Evolutionary conservation across 2,888 invertebrate species (phyloP), one percentile per base, ranked within the genome.

Genomic region (Hermaeophaga mercurialis): DNA sequence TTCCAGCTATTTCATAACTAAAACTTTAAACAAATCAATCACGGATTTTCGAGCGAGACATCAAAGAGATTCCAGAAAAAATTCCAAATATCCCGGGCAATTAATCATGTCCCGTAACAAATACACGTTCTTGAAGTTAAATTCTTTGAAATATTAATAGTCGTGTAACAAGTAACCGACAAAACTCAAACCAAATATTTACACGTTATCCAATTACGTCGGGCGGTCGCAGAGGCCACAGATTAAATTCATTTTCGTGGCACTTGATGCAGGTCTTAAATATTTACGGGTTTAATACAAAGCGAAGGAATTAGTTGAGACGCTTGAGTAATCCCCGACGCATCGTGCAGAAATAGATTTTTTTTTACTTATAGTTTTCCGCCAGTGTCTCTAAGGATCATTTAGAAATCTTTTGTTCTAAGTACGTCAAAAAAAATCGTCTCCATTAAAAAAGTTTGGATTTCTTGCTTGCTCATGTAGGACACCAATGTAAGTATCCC

Each of bases 261-360:
- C 41, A 50, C 41, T 50, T 50, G 41, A 33, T 50, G 41, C 41
- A 50, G 19, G 41, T 41, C 41, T 50, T 41, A 41, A 50, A 50
- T 50, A 50, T 41, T 50, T 50, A 50, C 41, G 12, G 50, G 31
- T n/a, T n/a, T n/a, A n/a, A n/a, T n/a, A n/a, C n/a, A n/a, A n/a
- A n/a, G n/a, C n/a, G n/a, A n/a, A n/a, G n/a, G n/a, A n/a, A n/a
- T n/a, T n/a, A n/a, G n/a, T n/a, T n/a, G n/a, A n/a, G n/a, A n/a
- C n/a, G n/a, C n/a, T n/a, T n/a, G n/a, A n/a, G n/a, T n/a, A n/a
- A n/a, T n/a, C n/a, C n/a, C n/a, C n/a, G n/a, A n/a, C n/a, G n/a
- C n/a, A n/a, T n/a, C n/a, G n/a, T n/a, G n/a, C n/a, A n/a, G n/a
- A n/a, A n/a, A n/a, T n/a, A n/a, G n/a, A n/a, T n/a, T n/a, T n/a